phyloP scores from a whole-genome alignment of 2,113 vertebrate species.

The Lamprologus ornatipinnis region DNA sequence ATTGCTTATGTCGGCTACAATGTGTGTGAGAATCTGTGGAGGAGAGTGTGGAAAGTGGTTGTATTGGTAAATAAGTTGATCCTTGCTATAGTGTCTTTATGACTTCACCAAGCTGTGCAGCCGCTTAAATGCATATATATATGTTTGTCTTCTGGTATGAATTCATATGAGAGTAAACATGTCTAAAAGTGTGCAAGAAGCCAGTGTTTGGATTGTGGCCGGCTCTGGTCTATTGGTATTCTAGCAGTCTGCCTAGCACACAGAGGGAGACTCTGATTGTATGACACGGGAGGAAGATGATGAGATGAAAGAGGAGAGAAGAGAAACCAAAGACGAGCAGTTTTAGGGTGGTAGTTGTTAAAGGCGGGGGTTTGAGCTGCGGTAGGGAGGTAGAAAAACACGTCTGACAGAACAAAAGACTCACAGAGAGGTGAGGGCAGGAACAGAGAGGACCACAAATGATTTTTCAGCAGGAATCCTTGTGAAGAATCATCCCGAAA shows the following conservation, averaged over 20 bases:
- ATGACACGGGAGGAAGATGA: neutral
- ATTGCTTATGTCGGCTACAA: neutral
- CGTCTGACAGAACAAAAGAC: neutral
- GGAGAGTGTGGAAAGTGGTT: neutral
- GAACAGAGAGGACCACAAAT: neutral
- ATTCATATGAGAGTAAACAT: neutral
- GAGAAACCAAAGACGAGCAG: neutral
- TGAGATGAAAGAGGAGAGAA: neutral
- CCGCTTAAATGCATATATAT: neutral
- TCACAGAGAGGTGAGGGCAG: neutral
- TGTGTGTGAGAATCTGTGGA: neutral
- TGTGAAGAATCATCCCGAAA: neutral
- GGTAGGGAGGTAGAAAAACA: neutral
- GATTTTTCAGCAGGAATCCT: neutral
- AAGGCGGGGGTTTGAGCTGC: neutral
- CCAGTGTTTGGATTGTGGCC: neutral
- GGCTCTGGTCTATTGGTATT: slow-evolving; percentile 18
- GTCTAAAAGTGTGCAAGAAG: neutral
- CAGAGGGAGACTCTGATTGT: slow-evolving; percentile 1
- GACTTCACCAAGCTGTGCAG: neutral
- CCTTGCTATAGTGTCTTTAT: neutral
- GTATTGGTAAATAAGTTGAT: neutral
- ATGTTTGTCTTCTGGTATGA: neutral
- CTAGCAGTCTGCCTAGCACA: neutral
- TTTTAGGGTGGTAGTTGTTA: neutral